Conservation (phyloP, 2,113 vertebrate species). For the Saguinus imperator region DNA sequence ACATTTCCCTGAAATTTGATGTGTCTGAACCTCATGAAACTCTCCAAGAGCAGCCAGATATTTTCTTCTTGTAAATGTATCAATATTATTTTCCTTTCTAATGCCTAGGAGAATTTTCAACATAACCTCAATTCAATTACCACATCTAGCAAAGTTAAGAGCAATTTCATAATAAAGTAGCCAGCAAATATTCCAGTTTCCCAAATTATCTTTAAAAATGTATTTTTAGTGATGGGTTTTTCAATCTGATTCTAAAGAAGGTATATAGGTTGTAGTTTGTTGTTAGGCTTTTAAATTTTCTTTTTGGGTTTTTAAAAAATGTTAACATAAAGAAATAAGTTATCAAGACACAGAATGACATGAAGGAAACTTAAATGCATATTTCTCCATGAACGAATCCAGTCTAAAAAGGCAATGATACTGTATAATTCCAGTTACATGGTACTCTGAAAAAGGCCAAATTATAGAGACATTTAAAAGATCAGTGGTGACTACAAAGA, state of each 20-base stretch:
- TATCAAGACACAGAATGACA: neutral
- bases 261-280: neutral
- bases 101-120: neutral
- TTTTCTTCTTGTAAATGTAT: neutral
- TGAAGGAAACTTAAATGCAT: neutral
- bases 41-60: neutral
- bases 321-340: neutral
- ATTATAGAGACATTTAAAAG: neutral
- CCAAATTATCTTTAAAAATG: neutral
- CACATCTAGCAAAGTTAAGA: neutral
- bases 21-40: neutral
- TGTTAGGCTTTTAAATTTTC: neutral
- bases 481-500: neutral
- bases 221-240: conserved; percentile 5
- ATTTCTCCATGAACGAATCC: neutral
- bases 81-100: conserved; percentile 35
- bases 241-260: neutral
- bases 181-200: neutral
- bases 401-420: neutral
- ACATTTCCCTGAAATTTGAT: neutral
- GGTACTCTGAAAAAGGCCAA: neutral
- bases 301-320: neutral
- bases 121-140: neutral
- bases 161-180: neutral
- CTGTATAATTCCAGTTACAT: neutral